Evolutionary conservation across 53 echinoderm and acorn worm species (phyloP).

Genomic region (Hippasteria phrygiana): DNA sequence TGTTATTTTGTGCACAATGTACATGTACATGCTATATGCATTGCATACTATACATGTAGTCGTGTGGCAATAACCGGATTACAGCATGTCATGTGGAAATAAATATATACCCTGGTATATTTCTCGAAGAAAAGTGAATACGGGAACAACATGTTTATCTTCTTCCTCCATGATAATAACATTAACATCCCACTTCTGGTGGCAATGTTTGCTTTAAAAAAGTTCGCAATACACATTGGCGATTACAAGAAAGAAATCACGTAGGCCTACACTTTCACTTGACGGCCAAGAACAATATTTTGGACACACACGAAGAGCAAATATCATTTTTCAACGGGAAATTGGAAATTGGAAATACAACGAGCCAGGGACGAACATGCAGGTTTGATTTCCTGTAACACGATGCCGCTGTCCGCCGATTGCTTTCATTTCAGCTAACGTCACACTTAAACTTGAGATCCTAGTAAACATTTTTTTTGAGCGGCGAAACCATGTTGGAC

Average conservation of each 20-base stretch:
- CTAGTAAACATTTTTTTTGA: background rate
- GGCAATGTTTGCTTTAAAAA: background rate
- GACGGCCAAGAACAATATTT: background rate
- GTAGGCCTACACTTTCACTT: no score
- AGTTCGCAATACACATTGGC: no score
- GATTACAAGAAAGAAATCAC: no score
- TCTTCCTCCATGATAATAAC: background rate
- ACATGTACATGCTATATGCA: no score
- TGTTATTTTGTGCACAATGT: no score
- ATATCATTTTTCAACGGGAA: background rate
- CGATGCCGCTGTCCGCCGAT: background rate
- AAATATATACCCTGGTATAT: no score
- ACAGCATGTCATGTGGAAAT: no score
- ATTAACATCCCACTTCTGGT: conserved; percentile 1
- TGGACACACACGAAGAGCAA: background rate
- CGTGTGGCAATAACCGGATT: no score
- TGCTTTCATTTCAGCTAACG: background rate
- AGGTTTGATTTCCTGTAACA: background rate
- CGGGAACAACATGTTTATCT: background rate
- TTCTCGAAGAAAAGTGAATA: background rate
- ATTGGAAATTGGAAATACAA: background rate
- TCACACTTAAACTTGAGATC: no score
- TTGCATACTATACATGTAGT: no score
- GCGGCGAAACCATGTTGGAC: background rate
- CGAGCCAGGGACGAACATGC: background rate